Evolutionary conservation across 1,140 invertebrate species (phyloP).

Genomic region (Pogonus chalceus): DNA sequence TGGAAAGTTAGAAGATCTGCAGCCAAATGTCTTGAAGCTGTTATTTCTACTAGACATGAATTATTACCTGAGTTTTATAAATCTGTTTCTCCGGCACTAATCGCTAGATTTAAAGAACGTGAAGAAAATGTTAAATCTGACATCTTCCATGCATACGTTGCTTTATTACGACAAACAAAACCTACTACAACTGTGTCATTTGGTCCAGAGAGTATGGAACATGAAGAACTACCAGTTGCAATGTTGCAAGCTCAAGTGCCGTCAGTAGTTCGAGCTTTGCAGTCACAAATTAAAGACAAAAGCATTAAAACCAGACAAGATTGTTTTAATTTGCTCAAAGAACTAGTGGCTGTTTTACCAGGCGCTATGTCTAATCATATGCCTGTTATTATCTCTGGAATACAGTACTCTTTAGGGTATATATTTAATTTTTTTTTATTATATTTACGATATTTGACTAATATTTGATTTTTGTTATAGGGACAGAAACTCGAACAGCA

Average conservation of each 20-base stretch:
- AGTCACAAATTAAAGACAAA: constrained; percentile 86
- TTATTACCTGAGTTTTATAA: constrained; percentile 84
- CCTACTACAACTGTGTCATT: constrained; percentile 50
- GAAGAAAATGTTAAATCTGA: constrained; percentile 99
- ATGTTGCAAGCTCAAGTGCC: constrained; percentile 56
- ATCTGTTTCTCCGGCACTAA: constrained; percentile 79
- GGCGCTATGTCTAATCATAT: constrained; percentile 80
- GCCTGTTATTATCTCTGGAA: constrained; percentile 75
- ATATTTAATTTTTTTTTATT: constrained; percentile 3
- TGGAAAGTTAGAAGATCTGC: constrained; percentile 95
- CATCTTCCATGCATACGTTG: constrained; percentile 93
- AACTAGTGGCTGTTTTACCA: constrained; percentile 81
- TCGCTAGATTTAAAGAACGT: constrained; percentile 90
- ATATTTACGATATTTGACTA: neutral
- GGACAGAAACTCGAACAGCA: constrained; percentile 90
- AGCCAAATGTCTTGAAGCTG: constrained; percentile 93
- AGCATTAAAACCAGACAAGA: constrained; percentile 89
- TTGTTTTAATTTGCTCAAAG: constrained; percentile 81
- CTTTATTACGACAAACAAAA: constrained; percentile 80
- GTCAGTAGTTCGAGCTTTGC: constrained; percentile 73
- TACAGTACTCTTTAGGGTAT: constrained; percentile 78
- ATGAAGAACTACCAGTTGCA: constrained; percentile 54
- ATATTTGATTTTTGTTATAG: constrained; percentile 34
- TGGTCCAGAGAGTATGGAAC: constrained; percentile 70
- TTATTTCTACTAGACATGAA: constrained; percentile 86